Evolutionary conservation across 2,797 vertebrate genomes (phyloP).

Genomic region (Schizothorax lantsangensis): DNA sequence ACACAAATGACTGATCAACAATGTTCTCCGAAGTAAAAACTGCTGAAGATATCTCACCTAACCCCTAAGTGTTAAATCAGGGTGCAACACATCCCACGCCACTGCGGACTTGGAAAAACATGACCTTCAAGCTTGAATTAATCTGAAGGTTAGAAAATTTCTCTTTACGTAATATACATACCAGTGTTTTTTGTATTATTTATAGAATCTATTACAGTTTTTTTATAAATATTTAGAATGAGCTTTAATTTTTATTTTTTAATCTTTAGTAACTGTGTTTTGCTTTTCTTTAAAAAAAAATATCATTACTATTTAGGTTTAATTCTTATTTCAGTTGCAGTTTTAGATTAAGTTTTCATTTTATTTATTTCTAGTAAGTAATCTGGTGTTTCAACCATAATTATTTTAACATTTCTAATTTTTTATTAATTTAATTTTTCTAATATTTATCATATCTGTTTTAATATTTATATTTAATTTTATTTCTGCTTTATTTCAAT

Average conservation of each 20-base stretch:
- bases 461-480: neutral
- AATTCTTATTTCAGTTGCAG: neutral
- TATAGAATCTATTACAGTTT: neutral
- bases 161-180: neutral
- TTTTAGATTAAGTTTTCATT: neutral
- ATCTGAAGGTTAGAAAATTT: neutral
- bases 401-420: neutral
- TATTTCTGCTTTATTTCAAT: neutral
- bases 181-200: neutral
- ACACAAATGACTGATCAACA: neutral
- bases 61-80: neutral
- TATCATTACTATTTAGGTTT: neutral
- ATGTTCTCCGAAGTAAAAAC: neutral
- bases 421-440: neutral
- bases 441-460: neutral
- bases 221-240: neutral
- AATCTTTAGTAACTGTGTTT: neutral
- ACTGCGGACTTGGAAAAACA: neutral
- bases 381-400: neutral
- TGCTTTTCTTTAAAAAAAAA: neutral
- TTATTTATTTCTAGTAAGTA: neutral
- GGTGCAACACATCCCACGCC: neutral
- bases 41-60: neutral
- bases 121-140: neutral
- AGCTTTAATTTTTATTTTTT: neutral